Conservation (phyloP, 1,140 invertebrate genomes). For the Drosophila tropicalis region DNA sequence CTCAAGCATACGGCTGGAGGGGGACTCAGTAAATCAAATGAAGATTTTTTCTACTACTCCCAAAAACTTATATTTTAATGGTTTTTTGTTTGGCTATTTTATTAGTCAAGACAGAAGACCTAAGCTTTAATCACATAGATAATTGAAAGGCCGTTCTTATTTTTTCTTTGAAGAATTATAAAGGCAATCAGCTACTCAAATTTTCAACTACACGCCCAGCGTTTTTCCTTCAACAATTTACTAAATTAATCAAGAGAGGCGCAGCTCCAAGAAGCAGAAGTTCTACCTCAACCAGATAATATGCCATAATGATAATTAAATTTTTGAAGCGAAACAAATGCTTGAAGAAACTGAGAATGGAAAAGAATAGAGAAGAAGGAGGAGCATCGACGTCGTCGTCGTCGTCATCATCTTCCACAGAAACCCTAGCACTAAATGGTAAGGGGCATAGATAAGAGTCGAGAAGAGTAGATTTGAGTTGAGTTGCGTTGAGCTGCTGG, state of each 20-base stretch:
- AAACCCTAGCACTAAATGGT: slow-evolving; percentile 64
- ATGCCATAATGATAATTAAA: slow-evolving; percentile 72
- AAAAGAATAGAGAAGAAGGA: neutral
- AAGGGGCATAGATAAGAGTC: slow-evolving; percentile 54
- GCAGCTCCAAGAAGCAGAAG: slow-evolving; percentile 7
- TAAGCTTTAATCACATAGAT: slow-evolving; percentile 9
- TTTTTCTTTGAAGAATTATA: no score
- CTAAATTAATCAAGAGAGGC: slow-evolving; percentile 57
- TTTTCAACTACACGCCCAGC: slow-evolving; percentile 24
- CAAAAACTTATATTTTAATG: neutral
- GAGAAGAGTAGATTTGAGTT: neutral
- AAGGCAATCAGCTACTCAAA: slow-evolving; percentile 9
- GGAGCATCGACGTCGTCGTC: slow-evolving; percentile 9
- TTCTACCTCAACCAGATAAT: slow-evolving; percentile 38
- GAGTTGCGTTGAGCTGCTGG: neutral
- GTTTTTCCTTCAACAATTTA: slow-evolving; percentile 33
- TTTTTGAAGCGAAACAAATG: slow-evolving; percentile 52
- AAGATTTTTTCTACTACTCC: neutral
- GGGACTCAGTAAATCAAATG: slow-evolving; percentile 40
- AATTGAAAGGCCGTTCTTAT: neutral
- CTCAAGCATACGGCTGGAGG: neutral
- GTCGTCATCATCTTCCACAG: slow-evolving; percentile 50
- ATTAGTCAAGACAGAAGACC: neutral
- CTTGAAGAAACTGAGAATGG: neutral
- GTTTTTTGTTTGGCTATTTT: neutral